Evolutionary conservation across 2,113 vertebrate genomes (phyloP), one percentile per base, ranked within the genome.

Genomic region (Colaptes auratus): DNA sequence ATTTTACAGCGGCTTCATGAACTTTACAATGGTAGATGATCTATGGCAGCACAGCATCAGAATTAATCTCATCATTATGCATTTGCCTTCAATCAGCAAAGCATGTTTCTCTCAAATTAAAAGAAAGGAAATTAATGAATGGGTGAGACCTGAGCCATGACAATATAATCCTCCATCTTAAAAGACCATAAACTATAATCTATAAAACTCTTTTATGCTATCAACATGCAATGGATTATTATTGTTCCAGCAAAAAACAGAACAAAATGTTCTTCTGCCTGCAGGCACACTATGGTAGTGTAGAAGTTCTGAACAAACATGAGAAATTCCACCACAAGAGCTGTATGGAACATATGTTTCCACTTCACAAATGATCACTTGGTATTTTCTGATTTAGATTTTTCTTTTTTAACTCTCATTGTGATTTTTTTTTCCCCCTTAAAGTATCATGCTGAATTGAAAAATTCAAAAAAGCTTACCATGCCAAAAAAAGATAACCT

Each of bases 281-380:
- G 5, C 30, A 79, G 71, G 20, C 20, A 66, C n/a, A 28, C 8
- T 24, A 30, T 10, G 19, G 31, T 31, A 52, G n/a, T 18, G 10
- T 21, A 65, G 33, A 76, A 94, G 27, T 42, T 75, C 63, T 58
- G 15, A 80, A 56, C 14, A 77, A 84, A 60, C 18, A 59, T 5
- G 20, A 94, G 76, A 86, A 86, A 84, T 81, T 89, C 70, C 52
- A 86, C 15, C 25, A 52, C 17, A 36, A 92, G 64, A 95, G 88
- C 90, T 95, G 71, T 88, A 90, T 86, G 91, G 79, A 94, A 87
- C 42, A 36, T 82, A 16, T 10, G 12, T 76, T 92, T 89, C 36
- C 55, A 58, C 18, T 8, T 74, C 46, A 82, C 14, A 86, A 86
- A 83, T 64, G 90, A 71, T n/a, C 8, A 33, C 19, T n/a, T 67